phyloP scores from a whole-genome alignment of 2,113 vertebrate genomes.

The Pelodiscus sinensis region DNA sequence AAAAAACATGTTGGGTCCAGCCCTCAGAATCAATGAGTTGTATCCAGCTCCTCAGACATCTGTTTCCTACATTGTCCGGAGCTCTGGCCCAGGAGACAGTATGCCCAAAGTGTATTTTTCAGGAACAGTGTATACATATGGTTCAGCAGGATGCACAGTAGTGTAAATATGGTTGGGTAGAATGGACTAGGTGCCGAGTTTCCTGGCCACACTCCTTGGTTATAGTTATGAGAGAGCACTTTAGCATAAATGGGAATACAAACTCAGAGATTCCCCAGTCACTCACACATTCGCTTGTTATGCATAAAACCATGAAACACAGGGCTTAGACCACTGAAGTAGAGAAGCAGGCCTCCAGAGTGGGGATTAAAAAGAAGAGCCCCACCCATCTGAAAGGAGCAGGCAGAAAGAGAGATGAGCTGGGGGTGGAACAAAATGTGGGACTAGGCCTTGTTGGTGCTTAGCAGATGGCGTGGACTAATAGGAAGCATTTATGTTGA shows the following conservation, averaged over 20 bases:
- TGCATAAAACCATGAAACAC: background rate
- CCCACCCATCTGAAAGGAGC: too few species aligned
- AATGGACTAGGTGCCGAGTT: background rate
- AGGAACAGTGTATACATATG: background rate
- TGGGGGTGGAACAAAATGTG: too few species aligned
- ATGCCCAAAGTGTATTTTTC: background rate
- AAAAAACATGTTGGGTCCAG: background rate
- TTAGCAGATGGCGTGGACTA: too few species aligned
- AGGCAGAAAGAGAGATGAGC: too few species aligned
- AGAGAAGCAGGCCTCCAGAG: too few species aligned
- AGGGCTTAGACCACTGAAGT: background rate
- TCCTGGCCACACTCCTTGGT: rapidly evolving
- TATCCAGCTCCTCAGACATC: background rate
- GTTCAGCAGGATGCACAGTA: background rate
- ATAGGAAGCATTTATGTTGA: background rate
- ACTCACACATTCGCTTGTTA: background rate
- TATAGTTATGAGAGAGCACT: background rate
- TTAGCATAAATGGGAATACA: background rate
- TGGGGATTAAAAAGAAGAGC: too few species aligned
- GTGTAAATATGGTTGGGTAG: background rate
- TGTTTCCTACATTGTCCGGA: background rate
- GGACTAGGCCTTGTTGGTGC: too few species aligned
- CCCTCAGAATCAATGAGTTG: background rate
- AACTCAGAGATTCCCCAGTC: background rate
- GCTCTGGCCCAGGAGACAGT: background rate